Evolutionary conservation across 2,888 invertebrate genomes (phyloP).

Genomic region (Iphiclides podalirius): DNA sequence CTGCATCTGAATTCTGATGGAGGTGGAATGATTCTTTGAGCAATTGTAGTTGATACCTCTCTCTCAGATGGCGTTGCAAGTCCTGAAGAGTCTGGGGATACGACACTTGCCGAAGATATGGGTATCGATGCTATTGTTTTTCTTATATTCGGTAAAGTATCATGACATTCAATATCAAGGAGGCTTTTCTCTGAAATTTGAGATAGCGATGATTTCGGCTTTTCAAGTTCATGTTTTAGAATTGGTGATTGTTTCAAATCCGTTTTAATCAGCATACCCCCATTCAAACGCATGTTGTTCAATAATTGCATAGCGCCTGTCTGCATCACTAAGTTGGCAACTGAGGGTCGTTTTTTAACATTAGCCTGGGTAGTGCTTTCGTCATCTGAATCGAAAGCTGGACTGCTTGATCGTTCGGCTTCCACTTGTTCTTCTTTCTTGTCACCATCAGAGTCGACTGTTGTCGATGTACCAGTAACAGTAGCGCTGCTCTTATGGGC

Average conservation of each 20-base stretch:
- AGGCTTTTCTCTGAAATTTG: slow-evolving; percentile 83
- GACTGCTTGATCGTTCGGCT: slow-evolving; percentile 92
- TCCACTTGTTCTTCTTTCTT: slow-evolving; percentile 77
- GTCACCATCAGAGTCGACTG: slow-evolving; percentile 69
- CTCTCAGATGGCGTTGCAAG: slow-evolving; percentile 66
- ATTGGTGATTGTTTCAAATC: slow-evolving; percentile 57
- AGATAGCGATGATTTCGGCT: slow-evolving; percentile 73
- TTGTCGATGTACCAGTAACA: slow-evolving; percentile 80
- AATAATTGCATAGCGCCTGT: slow-evolving; percentile 78
- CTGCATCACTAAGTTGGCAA: slow-evolving; percentile 85
- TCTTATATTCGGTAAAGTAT: slow-evolving; percentile 52
- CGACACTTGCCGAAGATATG: slow-evolving; percentile 53
- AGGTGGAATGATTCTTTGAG: slow-evolving; percentile 87
- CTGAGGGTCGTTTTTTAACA: slow-evolving; percentile 82
- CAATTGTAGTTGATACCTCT: slow-evolving; percentile 73
- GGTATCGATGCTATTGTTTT: slow-evolving; percentile 52
- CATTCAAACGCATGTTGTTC: slow-evolving; percentile 78
- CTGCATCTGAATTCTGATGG: slow-evolving; percentile 87
- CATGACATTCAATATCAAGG: slow-evolving; percentile 81
- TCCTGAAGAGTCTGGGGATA: slow-evolving; percentile 65
- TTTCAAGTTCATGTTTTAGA: slow-evolving; percentile 60
- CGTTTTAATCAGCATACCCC: slow-evolving; percentile 71
- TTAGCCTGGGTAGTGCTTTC: slow-evolving; percentile 85
- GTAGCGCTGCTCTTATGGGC: slow-evolving; percentile 80
- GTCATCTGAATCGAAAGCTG: slow-evolving; percentile 97